These are phyloP conservation scores for Intellagama lesueurii DNA, from an alignment of 2,797 vertebrate species.

Conservation along the genomic window DNA sequence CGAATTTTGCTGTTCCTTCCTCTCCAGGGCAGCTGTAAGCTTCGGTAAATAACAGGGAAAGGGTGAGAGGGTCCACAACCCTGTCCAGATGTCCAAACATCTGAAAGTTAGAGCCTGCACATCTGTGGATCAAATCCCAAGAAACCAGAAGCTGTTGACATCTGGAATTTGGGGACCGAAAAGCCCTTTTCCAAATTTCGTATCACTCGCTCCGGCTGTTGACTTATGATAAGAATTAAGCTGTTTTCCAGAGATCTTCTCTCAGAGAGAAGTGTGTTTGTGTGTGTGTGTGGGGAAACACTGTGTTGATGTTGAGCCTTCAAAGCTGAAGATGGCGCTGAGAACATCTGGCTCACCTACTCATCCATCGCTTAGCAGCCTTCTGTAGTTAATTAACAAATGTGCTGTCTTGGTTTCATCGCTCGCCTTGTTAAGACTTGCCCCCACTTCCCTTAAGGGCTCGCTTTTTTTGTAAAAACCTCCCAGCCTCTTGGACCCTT, in stretches of 20 bases:
- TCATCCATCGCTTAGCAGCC: not conserved
- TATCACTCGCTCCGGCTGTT: not conserved
- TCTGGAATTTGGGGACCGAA: not conserved
- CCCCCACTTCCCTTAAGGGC: not conserved
- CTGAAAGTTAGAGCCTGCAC: not conserved
- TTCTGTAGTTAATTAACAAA: not conserved
- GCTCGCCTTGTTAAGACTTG: not conserved
- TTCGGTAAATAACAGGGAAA: too few relatives aligned
- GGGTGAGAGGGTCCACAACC: not conserved
- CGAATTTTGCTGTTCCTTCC: not conserved
- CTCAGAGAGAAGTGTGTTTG: not conserved
- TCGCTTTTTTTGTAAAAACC: not conserved
- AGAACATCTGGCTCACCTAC: not conserved
- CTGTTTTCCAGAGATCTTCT: not conserved
- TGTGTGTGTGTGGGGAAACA: not conserved
- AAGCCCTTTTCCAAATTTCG: not conserved
- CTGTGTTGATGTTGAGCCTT: not conserved
- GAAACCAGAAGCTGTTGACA: not conserved
- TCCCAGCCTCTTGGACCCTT: not conserved
- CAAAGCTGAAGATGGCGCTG: not conserved
- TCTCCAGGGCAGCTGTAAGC: too few relatives aligned
- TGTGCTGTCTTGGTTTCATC: not conserved
- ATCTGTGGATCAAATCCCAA: too few relatives aligned
- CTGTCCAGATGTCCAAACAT: not conserved
- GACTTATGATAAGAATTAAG: not conserved